Evolutionary conservation across 2,797 vertebrate genomes (phyloP).

Genomic region (Anguilla anguilla): DNA sequence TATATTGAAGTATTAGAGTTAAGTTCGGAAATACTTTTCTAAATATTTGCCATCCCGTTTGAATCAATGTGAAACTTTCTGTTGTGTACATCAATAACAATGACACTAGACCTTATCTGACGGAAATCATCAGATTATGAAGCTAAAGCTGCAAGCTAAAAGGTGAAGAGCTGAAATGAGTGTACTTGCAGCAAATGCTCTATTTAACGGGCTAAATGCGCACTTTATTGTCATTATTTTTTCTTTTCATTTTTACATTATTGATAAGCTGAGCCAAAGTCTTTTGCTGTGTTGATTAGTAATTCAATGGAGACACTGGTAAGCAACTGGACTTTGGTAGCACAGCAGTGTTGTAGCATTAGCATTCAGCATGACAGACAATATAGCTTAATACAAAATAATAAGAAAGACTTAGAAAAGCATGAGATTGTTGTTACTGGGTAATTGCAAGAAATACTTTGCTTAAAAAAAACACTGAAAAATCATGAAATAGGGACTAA

Average conservation of each 20-base stretch:
- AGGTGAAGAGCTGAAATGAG: constrained; percentile 40
- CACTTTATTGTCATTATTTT: constrained; percentile 60
- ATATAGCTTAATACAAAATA: constrained; percentile 54
- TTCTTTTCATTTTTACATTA: constrained; percentile 48
- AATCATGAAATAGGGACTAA: constrained; percentile 41
- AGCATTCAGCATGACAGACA: constrained; percentile 67
- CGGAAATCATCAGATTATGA: not conserved
- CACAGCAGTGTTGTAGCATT: constrained; percentile 70
- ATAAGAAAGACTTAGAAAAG: constrained; percentile 55
- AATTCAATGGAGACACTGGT: constrained; percentile 40
- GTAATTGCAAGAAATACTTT: constrained; percentile 35
- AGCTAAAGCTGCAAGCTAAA: not conserved
- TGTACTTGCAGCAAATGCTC: constrained; percentile 50
- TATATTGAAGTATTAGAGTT: constrained; percentile 49
- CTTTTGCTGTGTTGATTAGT: constrained; percentile 35
- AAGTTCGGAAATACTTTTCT: constrained; percentile 11
- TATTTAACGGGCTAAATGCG: constrained; percentile 48
- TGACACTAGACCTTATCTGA: not conserved
- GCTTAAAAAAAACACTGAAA: constrained; percentile 26
- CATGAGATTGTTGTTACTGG: constrained; percentile 54
- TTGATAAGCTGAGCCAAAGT: constrained; percentile 65
- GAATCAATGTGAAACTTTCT: constrained; percentile 18
- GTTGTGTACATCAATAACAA: constrained; percentile 6
- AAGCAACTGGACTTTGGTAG: constrained; percentile 54
- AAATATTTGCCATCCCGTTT: constrained; percentile 31